These are phyloP conservation scores for Bubo scandiacus DNA, from an alignment of 2,113 vertebrate genomes.

Conservation along the genomic window DNA sequence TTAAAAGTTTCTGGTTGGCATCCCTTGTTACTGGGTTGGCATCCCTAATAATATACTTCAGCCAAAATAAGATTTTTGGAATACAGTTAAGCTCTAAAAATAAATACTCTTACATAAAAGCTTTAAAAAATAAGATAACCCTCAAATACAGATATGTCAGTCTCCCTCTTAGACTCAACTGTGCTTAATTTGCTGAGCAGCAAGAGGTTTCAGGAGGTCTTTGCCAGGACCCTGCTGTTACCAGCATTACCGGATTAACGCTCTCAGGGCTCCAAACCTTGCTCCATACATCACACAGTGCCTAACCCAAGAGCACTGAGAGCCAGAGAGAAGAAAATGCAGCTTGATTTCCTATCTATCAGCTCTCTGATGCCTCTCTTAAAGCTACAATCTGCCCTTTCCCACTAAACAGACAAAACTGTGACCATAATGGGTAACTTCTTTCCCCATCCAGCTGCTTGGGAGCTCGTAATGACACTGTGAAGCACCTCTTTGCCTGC, in stretches of 20 bases:
- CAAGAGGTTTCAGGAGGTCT: background rate
- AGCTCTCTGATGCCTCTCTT: background rate
- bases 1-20: background rate
- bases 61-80: background rate
- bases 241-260: background rate
- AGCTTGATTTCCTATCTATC: background rate
- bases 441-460: background rate
- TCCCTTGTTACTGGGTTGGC: background rate
- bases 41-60: background rate
- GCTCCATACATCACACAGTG: background rate
- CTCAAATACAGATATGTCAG: background rate
- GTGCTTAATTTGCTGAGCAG: background rate
- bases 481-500: background rate
- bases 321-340: background rate
- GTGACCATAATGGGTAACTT: background rate
- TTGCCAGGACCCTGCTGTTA: background rate
- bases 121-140: background rate
- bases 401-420: background rate
- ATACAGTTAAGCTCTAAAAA: background rate
- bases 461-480: background rate
- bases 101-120: background rate
- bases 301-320: background rate
- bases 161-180: background rate
- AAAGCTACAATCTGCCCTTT: conserved; percentile 5
- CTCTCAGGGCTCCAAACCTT: background rate